A percentile compares a stretch with the other conserved stretches of the same genome.
Evolutionary conservation across 2,113 vertebrate species (phyloP).

Genomic region (Smithornis capensis): DNA sequence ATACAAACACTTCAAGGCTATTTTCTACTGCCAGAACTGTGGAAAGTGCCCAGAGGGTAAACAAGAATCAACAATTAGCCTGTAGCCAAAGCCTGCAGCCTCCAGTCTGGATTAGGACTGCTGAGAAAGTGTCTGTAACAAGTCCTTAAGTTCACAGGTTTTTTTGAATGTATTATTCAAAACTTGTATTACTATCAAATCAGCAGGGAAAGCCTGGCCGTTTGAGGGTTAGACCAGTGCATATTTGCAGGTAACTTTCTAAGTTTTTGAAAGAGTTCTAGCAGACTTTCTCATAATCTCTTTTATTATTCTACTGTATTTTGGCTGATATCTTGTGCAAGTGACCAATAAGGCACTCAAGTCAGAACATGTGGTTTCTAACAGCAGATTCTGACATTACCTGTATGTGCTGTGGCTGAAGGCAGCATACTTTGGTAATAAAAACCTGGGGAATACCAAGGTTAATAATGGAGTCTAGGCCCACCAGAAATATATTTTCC

Average conservation of each 20-base stretch:
- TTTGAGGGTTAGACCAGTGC: neutral
- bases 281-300: neutral
- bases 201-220: neutral
- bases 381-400: neutral
- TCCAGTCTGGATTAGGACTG: neutral
- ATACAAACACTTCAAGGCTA: neutral
- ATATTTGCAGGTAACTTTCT: neutral
- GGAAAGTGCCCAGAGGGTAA: conserved; percentile 18
- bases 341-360: neutral
- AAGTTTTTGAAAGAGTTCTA: neutral
- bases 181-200: neutral
- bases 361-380: neutral
- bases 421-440: neutral
- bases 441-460: neutral
- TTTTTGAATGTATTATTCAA: neutral
- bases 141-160: neutral
- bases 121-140: neutral
- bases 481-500: neutral
- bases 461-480: neutral
- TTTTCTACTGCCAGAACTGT: neutral
- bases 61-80: neutral
- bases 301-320: neutral
- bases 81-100: neutral
- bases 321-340: neutral
- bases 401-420: neutral